Base-by-base conservation (phyloP, 2,797 vertebrate species). In the Dicrostonyx torquatus region DNA sequence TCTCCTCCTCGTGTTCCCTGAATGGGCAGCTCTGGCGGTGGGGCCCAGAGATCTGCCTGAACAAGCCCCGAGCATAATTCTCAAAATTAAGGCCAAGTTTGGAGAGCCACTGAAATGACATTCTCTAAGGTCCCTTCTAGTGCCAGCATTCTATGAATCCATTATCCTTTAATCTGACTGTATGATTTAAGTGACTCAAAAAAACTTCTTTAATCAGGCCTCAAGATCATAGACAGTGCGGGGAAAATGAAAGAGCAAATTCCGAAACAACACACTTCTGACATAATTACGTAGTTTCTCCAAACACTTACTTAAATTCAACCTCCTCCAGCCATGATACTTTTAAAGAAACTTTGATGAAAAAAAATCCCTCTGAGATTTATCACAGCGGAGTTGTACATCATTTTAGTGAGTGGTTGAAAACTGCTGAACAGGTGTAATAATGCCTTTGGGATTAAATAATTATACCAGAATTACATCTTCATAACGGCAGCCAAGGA, bases 401-500 rank as follows among this genome's bases (percentile, higher is more conserved):
- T 97, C 95, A 97, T 96, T 97, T 88, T 95, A 95, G 90, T 97
- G 95, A 97, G 95, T 96, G 91, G 64, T 43, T 96, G 94, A 97
- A 95, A 96, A 96, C 93, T 97, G 85, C 87, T 97, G 97, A 97
- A 95, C 53, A 97, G 79, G 60, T 97, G 50, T 97, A 86, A 96
- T 92, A 97, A 96, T 93, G 82, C 76, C 91, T 93, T 94, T 92
- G 95, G 97, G 93, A 91, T 97, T 97, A 96, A 97, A 97, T 95
- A 96, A 96, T 85, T 95, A 55, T 96, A 90, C 96, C 94, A 96
- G 94, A 76, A 94, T 95, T 96, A 96, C 60, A 95, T 93, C 93
- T 95, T 94, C 95, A 96, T 95, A 83, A 72, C 82, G 91, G 95
- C 58, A 92, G 93, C 37, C 97, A 91, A 92, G 83, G 29, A 37